These are phyloP conservation scores for Periphyllus acericola DNA, from an alignment of 2,888 invertebrate species.

Conservation along the genomic window DNA sequence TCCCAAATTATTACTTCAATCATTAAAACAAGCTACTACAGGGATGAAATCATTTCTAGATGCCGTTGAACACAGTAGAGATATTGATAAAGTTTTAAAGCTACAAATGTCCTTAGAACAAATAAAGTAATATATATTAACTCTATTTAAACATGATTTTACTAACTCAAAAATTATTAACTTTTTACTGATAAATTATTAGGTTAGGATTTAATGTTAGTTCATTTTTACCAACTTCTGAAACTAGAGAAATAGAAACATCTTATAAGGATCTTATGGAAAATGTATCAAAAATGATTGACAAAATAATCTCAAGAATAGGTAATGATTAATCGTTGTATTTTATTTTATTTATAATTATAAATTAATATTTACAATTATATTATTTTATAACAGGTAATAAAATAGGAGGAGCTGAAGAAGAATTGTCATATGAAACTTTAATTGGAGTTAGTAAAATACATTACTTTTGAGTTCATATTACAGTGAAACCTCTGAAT, in stretches of 20 bases:
- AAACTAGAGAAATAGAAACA: constrained; percentile 15
- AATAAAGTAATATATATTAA: constrained; percentile 26
- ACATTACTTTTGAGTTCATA: background rate
- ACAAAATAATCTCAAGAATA: constrained; percentile 25
- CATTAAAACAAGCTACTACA: background rate
- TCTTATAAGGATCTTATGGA: constrained; percentile 5
- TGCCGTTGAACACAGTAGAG: constrained; percentile 9
- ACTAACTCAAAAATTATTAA: background rate
- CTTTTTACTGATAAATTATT: background rate
- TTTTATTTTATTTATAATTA: background rate
- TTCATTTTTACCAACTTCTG: constrained; percentile 8
- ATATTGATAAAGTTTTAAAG: constrained; percentile 4
- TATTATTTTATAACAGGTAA: background rate
- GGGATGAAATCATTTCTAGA: constrained; percentile 27
- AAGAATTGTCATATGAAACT: background rate
- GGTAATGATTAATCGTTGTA: constrained; percentile 15
- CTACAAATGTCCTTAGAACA: constrained; percentile 35
- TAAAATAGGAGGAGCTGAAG: background rate
- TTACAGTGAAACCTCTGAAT: too few relatives aligned
- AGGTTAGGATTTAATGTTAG: constrained; percentile 42
- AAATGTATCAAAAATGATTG: constrained; percentile 13
- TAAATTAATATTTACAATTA: background rate
- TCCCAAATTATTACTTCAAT: background rate
- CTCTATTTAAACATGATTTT: background rate
- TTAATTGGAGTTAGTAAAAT: constrained; percentile 24